phyloP scores from a whole-genome alignment of 2,888 invertebrate species.

The Sarcophaga caerulescens region DNA sequence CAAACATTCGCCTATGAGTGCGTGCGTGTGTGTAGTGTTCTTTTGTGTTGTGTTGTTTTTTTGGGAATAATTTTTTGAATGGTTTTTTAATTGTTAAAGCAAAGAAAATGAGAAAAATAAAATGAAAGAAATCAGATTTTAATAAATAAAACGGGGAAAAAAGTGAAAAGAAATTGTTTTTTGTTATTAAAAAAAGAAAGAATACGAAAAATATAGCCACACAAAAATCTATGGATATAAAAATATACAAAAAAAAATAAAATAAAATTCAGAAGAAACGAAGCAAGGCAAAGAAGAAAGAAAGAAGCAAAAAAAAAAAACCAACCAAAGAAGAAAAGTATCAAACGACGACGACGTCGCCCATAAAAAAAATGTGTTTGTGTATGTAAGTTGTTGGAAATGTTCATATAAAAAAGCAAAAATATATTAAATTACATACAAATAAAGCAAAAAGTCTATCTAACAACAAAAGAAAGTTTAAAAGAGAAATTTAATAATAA shows the following conservation, averaged over 20 bases:
- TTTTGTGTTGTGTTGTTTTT: slow-evolving; percentile 38
- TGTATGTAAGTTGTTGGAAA: slow-evolving; percentile 30
- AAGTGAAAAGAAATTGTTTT: background rate
- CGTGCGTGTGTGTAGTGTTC: slow-evolving; percentile 32
- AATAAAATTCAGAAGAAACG: slow-evolving; percentile 1
- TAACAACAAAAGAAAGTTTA: slow-evolving; percentile 18
- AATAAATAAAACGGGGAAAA: background rate
- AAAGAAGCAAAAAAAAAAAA: slow-evolving; percentile 8
- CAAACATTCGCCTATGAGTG: slow-evolving; percentile 20
- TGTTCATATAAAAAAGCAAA: slow-evolving; percentile 26
- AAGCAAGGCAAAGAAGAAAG: slow-evolving; percentile 21
- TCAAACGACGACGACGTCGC: slow-evolving; percentile 64
- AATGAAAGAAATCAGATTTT: slow-evolving; percentile 9
- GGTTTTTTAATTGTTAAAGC: background rate
- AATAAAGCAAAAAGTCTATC: slow-evolving; percentile 25
- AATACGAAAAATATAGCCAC: slow-evolving; percentile 9
- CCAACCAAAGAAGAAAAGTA: slow-evolving; percentile 41
- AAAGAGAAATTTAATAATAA: background rate
- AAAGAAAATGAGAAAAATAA: slow-evolving; percentile 2
- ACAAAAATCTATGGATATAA: background rate
- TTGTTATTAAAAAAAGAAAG: background rate
- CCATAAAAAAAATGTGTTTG: slow-evolving; percentile 55
- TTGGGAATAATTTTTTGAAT: background rate
- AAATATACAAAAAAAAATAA: slow-evolving; percentile 30
- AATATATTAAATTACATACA: slow-evolving; percentile 53